These are phyloP conservation scores for Neoseiulus cucumeris DNA, from an alignment of 1,140 invertebrate genomes.

Conservation along the genomic window DNA sequence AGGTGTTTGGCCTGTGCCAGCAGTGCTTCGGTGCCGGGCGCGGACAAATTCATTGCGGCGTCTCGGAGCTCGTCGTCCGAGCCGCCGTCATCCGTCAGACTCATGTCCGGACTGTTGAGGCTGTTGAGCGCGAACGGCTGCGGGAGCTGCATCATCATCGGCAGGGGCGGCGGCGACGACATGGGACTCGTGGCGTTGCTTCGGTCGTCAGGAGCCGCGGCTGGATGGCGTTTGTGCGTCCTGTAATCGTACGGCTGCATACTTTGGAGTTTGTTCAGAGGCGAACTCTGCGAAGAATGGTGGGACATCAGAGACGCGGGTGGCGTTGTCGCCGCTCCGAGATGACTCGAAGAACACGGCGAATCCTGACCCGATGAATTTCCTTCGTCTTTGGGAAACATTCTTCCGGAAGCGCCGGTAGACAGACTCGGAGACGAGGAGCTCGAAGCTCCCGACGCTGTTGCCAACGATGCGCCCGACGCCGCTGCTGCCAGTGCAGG, in stretches of 20 bases:
- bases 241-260: conserved; percentile 89
- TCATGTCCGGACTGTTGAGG: conserved; percentile 24
- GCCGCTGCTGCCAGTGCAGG: conserved; percentile 21
- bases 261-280: conserved; percentile 66
- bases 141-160: conserved; percentile 16
- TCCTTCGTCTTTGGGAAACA: too few species aligned
- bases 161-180: background rate
- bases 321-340: too few species aligned
- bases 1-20: conserved; percentile 28
- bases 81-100: conserved; percentile 12
- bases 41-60: conserved; percentile 24
- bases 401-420: too few species aligned
- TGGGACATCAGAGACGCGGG: background rate
- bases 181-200: background rate
- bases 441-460: conserved; percentile 15
- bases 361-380: too few species aligned
- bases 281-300: conserved; percentile 31
- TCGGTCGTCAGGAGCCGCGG: background rate
- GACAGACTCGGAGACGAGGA: conserved; percentile 18
- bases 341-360: too few species aligned
- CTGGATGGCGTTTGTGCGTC: conserved; percentile 24
- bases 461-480: conserved; percentile 22
- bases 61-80: conserved; percentile 17
- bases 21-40: background rate
- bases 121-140: conserved; percentile 21